Evolutionary conservation across 2,113 vertebrate genomes (phyloP).

Genomic region (Megaptera novaeangliae): DNA sequence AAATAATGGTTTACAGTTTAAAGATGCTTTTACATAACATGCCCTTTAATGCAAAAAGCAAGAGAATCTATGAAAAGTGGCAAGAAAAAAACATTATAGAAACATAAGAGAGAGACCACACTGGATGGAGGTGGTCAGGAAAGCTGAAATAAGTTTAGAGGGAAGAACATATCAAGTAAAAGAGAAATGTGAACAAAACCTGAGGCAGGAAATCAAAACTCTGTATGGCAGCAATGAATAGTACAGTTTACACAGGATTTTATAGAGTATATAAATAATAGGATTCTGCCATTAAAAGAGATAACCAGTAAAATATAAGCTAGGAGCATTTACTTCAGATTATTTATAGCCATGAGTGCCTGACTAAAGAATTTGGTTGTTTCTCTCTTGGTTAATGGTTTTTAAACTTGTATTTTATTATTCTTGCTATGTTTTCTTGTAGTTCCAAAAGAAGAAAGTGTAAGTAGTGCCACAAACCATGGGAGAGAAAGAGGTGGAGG

Average conservation of each 20-base stretch:
- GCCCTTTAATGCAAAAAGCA: background rate
- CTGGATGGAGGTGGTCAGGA: background rate
- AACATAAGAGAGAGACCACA: background rate
- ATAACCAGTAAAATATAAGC: background rate
- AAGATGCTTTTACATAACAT: background rate
- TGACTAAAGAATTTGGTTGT: background rate
- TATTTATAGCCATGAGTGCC: background rate
- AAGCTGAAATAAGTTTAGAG: background rate
- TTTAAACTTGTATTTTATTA: background rate
- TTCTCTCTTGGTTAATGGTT: background rate
- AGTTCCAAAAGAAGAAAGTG: background rate
- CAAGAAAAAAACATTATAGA: background rate
- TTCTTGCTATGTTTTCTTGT: background rate
- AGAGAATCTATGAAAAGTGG: background rate
- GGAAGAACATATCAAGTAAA: background rate
- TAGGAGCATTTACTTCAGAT: background rate
- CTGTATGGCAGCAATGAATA: background rate
- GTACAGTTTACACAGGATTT: background rate
- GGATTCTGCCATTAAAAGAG: background rate
- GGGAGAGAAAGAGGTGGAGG: background rate
- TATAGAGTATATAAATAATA: background rate
- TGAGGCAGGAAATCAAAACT: background rate
- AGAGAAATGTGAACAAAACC: background rate
- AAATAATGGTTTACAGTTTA: background rate
- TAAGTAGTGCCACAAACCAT: background rate